These are phyloP conservation scores for Drosophila sechellia DNA, from an alignment of 1,140 invertebrate species.

Conservation along the genomic window DNA sequence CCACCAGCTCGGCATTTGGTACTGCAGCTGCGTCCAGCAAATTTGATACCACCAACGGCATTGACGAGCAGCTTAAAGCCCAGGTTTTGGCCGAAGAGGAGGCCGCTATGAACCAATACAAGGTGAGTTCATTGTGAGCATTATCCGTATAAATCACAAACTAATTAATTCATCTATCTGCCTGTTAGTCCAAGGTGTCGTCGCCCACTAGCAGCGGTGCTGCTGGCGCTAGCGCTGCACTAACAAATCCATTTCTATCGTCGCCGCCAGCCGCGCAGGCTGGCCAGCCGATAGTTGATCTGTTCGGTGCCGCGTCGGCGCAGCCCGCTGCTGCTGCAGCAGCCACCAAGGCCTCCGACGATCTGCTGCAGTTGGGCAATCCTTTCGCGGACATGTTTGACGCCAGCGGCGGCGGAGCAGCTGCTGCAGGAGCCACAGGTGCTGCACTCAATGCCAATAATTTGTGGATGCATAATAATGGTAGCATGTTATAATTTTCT, in stretches of 20 bases:
- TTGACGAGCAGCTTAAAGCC: constrained; percentile 93
- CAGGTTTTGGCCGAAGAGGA: constrained; percentile 97
- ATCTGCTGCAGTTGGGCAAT: constrained; percentile 94
- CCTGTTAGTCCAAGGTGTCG: constrained; percentile 90
- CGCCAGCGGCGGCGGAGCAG: constrained; percentile 84
- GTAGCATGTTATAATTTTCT: constrained; percentile 85
- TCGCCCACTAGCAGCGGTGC: constrained; percentile 87
- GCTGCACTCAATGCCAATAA: constrained; percentile 85
- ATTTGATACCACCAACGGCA: constrained; percentile 90
- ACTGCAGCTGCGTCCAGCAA: constrained; percentile 91
- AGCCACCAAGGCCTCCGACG: constrained; percentile 92
- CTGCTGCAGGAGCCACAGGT: constrained; percentile 84
- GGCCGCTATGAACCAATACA: constrained; percentile 97
- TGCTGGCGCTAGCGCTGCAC: constrained; percentile 86
- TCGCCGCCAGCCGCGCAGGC: constrained; percentile 87
- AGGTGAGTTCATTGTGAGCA: constrained; percentile 87
- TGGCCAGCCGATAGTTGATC: constrained; percentile 89
- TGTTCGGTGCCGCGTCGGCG: constrained; percentile 89
- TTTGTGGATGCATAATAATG: constrained; percentile 90
- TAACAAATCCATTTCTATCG: constrained; percentile 95
- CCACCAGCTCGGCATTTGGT: constrained; percentile 94
- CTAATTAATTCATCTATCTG: constrained; percentile 35
- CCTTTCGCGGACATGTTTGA: constrained; percentile 96
- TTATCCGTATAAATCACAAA: background rate
- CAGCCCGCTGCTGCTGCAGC: constrained; percentile 79